Conservation (phyloP, 2,888 invertebrate genomes). For the Morpho achilles region DNA sequence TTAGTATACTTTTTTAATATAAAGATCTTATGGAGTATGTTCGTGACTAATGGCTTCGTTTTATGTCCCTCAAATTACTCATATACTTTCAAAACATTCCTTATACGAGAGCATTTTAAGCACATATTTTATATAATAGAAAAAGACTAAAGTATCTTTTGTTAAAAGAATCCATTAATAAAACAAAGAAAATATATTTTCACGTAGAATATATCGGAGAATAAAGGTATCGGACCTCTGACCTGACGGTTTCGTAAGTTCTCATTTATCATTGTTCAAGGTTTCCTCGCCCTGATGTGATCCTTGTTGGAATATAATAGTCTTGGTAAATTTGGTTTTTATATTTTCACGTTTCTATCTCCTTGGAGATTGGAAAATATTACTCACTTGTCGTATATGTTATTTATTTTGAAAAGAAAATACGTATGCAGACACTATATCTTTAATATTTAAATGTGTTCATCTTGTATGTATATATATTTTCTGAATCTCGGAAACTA, state of each 20-base stretch:
- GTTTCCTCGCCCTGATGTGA: neutral
- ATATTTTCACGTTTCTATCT: neutral
- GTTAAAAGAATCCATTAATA: slow-evolving; percentile 4
- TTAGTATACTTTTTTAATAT: no score
- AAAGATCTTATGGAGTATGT: no score
- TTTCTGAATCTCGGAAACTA: no score
- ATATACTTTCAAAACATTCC: neutral
- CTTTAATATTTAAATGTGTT: no score
- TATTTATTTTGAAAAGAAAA: no score
- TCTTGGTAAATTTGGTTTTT: neutral
- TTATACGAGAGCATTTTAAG: neutral
- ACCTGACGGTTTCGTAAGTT: neutral
- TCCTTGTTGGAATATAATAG: neutral
- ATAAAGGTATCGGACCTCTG: slow-evolving; percentile 2
- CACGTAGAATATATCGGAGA: neutral
- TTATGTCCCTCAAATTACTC: neutral
- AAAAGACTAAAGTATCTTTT: neutral
- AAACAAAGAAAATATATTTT: slow-evolving; percentile 6
- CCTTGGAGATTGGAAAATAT: neutral
- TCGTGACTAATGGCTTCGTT: no score
- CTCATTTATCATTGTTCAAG: slow-evolving; percentile 7
- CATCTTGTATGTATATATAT: no score
- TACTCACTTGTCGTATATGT: no score
- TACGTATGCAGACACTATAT: no score
- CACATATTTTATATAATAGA: neutral